A percentile compares a stretch with the other conserved stretches of the same genome.
phyloP scores from a whole-genome alignment of 2,888 invertebrate genomes.

The Lycophotia porphyrea region DNA sequence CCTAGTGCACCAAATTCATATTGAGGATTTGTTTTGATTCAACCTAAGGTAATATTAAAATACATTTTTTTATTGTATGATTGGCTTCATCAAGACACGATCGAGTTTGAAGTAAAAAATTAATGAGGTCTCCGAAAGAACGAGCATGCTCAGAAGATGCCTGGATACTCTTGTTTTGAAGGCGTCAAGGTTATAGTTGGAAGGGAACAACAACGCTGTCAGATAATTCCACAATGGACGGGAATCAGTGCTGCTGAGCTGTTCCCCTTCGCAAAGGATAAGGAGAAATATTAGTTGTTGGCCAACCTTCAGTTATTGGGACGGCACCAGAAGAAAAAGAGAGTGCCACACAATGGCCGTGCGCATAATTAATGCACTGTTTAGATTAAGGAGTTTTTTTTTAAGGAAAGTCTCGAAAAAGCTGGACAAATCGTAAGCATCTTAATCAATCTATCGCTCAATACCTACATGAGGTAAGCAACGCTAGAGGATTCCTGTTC shows the following conservation, averaged over 20 bases:
- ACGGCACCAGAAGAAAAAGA: neutral
- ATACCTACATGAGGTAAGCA: slow-evolving; percentile 20
- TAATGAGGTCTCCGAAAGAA: neutral
- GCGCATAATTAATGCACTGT: neutral
- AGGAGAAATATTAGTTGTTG: neutral
- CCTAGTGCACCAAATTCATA: neutral
- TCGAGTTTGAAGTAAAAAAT: neutral
- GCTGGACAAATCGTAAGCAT: neutral
- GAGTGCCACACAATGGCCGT: neutral
- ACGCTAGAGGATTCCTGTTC: slow-evolving; percentile 42
- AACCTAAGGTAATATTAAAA: neutral
- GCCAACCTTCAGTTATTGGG: neutral
- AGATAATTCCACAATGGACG: neutral
- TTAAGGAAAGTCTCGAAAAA: neutral
- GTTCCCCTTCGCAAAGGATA: neutral
- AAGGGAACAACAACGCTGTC: neutral
- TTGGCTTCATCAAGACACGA: neutral
- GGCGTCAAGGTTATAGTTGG: neutral
- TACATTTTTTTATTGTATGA: neutral
- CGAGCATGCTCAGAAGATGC: neutral
- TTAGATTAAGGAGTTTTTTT: neutral
- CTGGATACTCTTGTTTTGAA: neutral
- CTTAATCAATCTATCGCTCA: neutral
- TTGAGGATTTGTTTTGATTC: neutral
- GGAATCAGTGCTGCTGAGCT: neutral